Conservation (phyloP, 1,140 invertebrate genomes). For the Popillia japonica region DNA sequence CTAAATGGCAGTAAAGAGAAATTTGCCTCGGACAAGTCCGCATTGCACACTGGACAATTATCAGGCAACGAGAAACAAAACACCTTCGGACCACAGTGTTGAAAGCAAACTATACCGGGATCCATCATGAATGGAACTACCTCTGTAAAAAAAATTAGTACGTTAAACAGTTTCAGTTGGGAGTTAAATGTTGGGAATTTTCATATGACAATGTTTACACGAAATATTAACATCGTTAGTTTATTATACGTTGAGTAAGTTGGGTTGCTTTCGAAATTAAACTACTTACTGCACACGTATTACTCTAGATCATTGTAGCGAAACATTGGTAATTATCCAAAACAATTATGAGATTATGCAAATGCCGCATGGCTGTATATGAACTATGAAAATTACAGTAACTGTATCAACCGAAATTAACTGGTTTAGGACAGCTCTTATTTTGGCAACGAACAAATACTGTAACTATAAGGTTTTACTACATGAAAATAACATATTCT, state of each 20-base stretch:
- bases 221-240: background rate
- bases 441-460: too few species aligned
- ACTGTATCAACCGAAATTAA: too few species aligned
- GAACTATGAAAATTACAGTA: too few species aligned
- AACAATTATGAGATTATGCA: too few species aligned
- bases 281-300: background rate
- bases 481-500: too few species aligned
- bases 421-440: too few species aligned
- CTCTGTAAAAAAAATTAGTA: background rate
- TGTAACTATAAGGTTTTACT: too few species aligned
- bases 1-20: conserved; percentile 77
- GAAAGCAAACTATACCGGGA: conserved; percentile 82
- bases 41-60: conserved; percentile 74
- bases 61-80: conserved; percentile 78
- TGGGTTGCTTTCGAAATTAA: background rate
- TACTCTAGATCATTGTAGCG: background rate
- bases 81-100: conserved; percentile 81
- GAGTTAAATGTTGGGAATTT: background rate
- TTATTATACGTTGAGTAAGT: background rate
- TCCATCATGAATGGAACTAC: conserved; percentile 60
- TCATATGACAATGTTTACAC: background rate
- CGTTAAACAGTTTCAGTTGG: background rate
- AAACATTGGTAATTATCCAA: too few species aligned
- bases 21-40: conserved; percentile 66
- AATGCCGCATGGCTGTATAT: too few species aligned